Conservation (phyloP, 2,797 vertebrate genomes). For the Rhynchonycteris naso region DNA sequence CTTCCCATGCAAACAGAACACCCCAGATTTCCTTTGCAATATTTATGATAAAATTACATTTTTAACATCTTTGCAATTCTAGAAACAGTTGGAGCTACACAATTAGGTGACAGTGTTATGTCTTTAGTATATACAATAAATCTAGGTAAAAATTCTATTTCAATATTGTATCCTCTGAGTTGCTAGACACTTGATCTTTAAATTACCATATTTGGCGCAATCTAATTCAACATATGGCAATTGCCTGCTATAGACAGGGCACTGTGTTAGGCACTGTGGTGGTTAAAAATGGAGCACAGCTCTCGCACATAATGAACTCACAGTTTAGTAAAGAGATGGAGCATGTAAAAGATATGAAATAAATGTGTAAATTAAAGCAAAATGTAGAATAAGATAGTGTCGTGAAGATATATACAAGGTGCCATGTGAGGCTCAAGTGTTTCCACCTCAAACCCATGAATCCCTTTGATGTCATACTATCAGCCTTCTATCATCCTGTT, state of each 20-base stretch:
- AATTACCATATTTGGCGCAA: slow-evolving; percentile 37
- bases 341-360: background rate
- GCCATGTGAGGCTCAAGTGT: background rate
- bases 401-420: background rate
- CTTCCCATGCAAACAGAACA: slow-evolving; percentile 70
- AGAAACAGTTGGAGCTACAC: slow-evolving; percentile 75
- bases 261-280: slow-evolving; percentile 36
- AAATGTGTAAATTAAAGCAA: background rate
- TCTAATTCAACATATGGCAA: slow-evolving; percentile 62
- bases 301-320: background rate
- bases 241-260: background rate
- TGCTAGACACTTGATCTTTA: slow-evolving; percentile 71
- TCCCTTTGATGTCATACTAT: background rate
- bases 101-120: slow-evolving; percentile 78
- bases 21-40: slow-evolving; percentile 72
- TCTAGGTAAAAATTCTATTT: slow-evolving; percentile 70
- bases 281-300: background rate
- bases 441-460: background rate
- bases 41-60: slow-evolving; percentile 81
- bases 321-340: background rate
- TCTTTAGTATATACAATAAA: slow-evolving; percentile 78
- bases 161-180: slow-evolving; percentile 59
- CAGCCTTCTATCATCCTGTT: background rate
- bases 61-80: slow-evolving; percentile 77
- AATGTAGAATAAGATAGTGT: background rate